Percentiles rank a stretch among this genome's conserved stretches.
These are phyloP conservation scores for Drosophila lacteicornis DNA, from an alignment of 1,140 invertebrate species.

Conservation along the genomic window DNA sequence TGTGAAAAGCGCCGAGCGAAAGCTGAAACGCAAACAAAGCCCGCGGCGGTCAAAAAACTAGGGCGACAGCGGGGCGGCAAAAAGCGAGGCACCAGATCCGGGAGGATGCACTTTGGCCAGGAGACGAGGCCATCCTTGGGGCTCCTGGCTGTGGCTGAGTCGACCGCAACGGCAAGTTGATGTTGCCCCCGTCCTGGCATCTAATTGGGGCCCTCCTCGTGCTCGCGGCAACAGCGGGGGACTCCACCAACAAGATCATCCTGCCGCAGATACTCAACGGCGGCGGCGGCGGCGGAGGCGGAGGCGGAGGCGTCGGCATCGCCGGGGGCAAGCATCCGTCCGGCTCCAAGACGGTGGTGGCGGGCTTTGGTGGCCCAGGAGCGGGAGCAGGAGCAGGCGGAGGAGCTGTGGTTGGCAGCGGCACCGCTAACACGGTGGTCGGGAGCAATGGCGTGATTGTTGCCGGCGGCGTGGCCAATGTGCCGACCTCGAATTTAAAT, in stretches of 20 bases:
- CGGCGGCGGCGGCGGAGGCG: conserved; percentile 39
- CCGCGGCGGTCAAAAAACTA: conserved; percentile 24
- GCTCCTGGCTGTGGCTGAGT: conserved; percentile 56
- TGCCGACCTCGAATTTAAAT: conserved; percentile 80
- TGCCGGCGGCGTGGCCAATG: conserved; percentile 69
- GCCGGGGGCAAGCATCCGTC: conserved; percentile 52
- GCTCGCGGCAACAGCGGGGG: conserved; percentile 82
- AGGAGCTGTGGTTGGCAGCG: conserved; percentile 31
- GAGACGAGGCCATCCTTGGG: conserved; percentile 59
- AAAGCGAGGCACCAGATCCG: conserved; percentile 21
- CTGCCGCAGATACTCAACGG: conserved; percentile 74
- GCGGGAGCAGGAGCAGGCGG: conserved; percentile 21
- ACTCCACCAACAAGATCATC: conserved; percentile 83
- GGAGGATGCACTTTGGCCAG: conserved; percentile 72
- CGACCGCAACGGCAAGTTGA: conserved; percentile 78
- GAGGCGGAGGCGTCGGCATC: conserved; percentile 19
- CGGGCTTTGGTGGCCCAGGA: conserved; percentile 2
- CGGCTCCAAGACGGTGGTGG: conserved; percentile 45
- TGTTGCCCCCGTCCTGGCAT: conserved; percentile 83
- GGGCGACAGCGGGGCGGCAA: conserved; percentile 21
- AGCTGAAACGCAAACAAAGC: conserved; percentile 42
- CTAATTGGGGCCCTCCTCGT: conserved; percentile 84
- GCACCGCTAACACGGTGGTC: conserved; percentile 66
- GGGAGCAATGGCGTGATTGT: conserved; percentile 77
- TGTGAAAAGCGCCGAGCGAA: conserved; percentile 27